Conservation (phyloP, 2,113 vertebrate species). For the Strigops habroptila region DNA sequence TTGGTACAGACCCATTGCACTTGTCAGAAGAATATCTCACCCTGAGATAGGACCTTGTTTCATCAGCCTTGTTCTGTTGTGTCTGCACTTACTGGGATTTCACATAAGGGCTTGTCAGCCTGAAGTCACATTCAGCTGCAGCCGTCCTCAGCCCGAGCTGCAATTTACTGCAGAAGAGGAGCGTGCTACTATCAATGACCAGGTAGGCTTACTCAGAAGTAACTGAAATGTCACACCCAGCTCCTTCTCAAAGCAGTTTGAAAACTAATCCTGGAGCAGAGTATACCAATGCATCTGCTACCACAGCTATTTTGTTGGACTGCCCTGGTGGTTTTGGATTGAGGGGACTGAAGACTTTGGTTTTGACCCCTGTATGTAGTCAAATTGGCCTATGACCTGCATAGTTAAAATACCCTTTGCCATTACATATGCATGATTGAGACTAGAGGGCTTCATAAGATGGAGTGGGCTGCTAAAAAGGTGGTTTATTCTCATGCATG, state of each 20-base stretch:
- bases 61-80: background rate
- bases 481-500: background rate
- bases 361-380: background rate
- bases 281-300: background rate
- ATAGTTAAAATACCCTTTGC: background rate
- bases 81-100: background rate
- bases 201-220: background rate
- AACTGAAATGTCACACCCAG: background rate
- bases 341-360: background rate
- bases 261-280: background rate
- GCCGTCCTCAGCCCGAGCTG: background rate
- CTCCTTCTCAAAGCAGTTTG: background rate
- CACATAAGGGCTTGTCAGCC: background rate
- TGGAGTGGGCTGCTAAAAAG: background rate
- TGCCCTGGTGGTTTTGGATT: background rate
- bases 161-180: background rate
- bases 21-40: background rate
- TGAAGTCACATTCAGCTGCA: background rate
- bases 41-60: background rate
- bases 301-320: background rate
- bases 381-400: background rate
- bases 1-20: background rate
- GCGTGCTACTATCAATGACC: rapidly evolving
- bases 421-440: rapidly evolving
- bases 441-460: background rate